Percentiles rank a stretch among this genome's conserved stretches.
Evolutionary conservation across 2,888 invertebrate species (phyloP).

Genomic region (Darwinula stevensoni): DNA sequence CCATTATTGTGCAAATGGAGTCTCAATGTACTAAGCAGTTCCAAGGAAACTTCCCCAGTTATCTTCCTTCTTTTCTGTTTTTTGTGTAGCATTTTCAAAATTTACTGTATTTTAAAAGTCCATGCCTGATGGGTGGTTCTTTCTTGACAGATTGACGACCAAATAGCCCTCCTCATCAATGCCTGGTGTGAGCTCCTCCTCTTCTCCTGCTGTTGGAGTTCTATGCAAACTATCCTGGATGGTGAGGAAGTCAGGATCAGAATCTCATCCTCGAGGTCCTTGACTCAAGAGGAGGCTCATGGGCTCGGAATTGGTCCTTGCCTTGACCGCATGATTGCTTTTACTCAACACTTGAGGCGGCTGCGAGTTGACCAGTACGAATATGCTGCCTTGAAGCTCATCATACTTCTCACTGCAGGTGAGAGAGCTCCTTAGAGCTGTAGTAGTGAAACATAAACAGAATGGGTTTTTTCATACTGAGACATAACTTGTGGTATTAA

Average conservation of each 20-base stretch:
- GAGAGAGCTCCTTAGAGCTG: conserved; percentile 26
- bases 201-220: conserved; percentile 78
- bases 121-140: too few relatives aligned
- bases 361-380: conserved; percentile 78
- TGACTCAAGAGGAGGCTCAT: conserved; percentile 31
- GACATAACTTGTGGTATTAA: neutral
- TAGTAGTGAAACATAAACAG: too few relatives aligned
- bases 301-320: conserved; percentile 26
- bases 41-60: too few relatives aligned
- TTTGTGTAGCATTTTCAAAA: too few relatives aligned
- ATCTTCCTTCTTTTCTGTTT: too few relatives aligned
- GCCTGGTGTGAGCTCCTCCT: conserved; percentile 84
- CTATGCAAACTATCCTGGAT: conserved; percentile 54
- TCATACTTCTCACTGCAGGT: conserved; percentile 73
- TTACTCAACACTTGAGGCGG: conserved; percentile 67
- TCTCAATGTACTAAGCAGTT: too few relatives aligned
- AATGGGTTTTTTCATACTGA: conserved; percentile 1
- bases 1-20: too few relatives aligned
- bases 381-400: conserved; percentile 85
- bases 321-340: conserved; percentile 75
- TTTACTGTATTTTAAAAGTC: too few relatives aligned
- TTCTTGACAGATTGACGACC: conserved; percentile 80
- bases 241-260: conserved; percentile 61
- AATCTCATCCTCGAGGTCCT: conserved; percentile 21
- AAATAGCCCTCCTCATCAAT: conserved; percentile 81